A percentile compares a stretch with the other conserved stretches of the same genome.
phyloP scores from a whole-genome alignment of 2,113 vertebrate genomes.

The Castor canadensis region DNA sequence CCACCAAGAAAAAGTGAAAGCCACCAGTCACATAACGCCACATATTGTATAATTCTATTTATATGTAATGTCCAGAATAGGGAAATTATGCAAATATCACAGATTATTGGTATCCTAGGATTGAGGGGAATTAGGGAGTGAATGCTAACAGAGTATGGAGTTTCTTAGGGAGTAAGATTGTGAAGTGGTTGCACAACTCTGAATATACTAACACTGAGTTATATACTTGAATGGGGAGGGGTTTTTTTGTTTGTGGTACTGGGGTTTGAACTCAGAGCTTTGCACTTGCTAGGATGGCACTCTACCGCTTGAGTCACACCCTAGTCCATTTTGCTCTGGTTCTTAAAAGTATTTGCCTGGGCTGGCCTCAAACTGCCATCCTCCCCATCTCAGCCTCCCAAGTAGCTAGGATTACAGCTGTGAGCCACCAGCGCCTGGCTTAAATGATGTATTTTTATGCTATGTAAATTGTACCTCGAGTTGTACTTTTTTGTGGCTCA shows the following conservation, averaged over 20 bases:
- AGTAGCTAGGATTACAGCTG: too few relatives aligned
- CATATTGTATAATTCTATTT: not conserved
- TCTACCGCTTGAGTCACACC: too few relatives aligned
- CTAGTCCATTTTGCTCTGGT: too few relatives aligned
- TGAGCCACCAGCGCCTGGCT: too few relatives aligned
- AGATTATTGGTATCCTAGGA: not conserved
- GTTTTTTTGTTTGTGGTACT: not conserved
- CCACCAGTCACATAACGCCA: not conserved
- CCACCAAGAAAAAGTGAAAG: not conserved
- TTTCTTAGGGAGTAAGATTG: not conserved
- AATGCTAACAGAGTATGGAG: not conserved
- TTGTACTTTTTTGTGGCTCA: too few relatives aligned
- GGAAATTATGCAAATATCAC: conserved; percentile 8
- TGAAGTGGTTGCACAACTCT: not conserved
- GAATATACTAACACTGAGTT: not conserved
- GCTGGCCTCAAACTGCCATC: too few relatives aligned
- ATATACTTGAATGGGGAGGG: not conserved
- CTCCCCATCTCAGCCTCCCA: too few relatives aligned
- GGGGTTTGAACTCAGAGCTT: not conserved
- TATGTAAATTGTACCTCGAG: too few relatives aligned
- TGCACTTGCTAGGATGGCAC: too few relatives aligned
- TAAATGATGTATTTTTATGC: too few relatives aligned
- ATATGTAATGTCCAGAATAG: not conserved
- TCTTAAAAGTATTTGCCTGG: too few relatives aligned
- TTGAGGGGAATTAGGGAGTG: not conserved